A percentile compares a stretch with the other conserved stretches of the same genome.
phyloP scores from a whole-genome alignment of 2,888 invertebrate genomes.

The Chrysolina haemoptera region DNA sequence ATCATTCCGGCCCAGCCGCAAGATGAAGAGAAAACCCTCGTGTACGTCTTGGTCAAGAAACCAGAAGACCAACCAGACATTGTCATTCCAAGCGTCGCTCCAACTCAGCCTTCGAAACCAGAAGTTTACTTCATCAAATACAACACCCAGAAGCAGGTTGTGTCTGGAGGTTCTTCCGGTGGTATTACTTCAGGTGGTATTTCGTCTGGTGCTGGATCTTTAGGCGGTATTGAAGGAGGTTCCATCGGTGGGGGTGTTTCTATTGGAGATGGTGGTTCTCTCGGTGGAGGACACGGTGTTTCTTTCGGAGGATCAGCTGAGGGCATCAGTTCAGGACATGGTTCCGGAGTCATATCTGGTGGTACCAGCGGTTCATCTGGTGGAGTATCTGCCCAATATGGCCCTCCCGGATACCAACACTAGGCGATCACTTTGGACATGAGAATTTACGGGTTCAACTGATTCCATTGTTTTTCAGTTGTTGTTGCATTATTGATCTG shows the following conservation, averaged over 20 bases:
- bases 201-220: slow-evolving; percentile 46
- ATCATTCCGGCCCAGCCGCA: slow-evolving; percentile 84
- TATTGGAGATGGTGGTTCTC: slow-evolving; percentile 41
- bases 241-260: slow-evolving; percentile 30
- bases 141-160: slow-evolving; percentile 76
- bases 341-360: slow-evolving; percentile 45
- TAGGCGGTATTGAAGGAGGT: slow-evolving; percentile 41
- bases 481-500: slow-evolving; percentile 52
- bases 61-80: slow-evolving; percentile 89
- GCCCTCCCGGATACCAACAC: slow-evolving; percentile 56
- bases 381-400: slow-evolving; percentile 53
- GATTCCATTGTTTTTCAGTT: slow-evolving; percentile 35
- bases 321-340: slow-evolving; percentile 31
- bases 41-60: slow-evolving; percentile 91
- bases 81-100: slow-evolving; percentile 82
- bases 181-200: slow-evolving; percentile 51
- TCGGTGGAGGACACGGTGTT: slow-evolving; percentile 41
- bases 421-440: slow-evolving; percentile 33
- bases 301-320: slow-evolving; percentile 11
- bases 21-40: slow-evolving; percentile 90
- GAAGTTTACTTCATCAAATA: slow-evolving; percentile 93
- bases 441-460: slow-evolving; percentile 33
- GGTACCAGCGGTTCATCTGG: slow-evolving; percentile 36
- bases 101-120: slow-evolving; percentile 89
- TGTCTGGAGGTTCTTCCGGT: slow-evolving; percentile 30